phyloP scores from a whole-genome alignment of 2,888 invertebrate genomes.

The Trissolcus japonicus region DNA sequence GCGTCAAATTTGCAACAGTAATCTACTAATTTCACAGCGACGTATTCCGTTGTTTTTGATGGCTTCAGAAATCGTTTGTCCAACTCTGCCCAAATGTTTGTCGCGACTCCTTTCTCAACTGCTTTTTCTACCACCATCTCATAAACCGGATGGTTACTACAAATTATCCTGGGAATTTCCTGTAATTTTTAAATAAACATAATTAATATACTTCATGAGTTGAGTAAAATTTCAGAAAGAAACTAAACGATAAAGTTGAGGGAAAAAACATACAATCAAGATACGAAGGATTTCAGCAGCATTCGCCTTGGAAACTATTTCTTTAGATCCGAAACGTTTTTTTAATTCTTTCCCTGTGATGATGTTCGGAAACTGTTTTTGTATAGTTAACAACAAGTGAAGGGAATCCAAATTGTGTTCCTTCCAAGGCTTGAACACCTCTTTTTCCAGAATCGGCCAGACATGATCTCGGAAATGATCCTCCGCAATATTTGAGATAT shows the following conservation, averaged over 20 bases:
- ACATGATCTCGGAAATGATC: constrained; percentile 79
- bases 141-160: constrained; percentile 82
- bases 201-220: neutral
- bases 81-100: constrained; percentile 79
- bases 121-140: constrained; percentile 79
- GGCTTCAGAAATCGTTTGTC: constrained; percentile 78
- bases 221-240: constrained; percentile 53
- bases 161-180: constrained; percentile 80
- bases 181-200: constrained; percentile 68
- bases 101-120: constrained; percentile 77
- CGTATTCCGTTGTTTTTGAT: constrained; percentile 80
- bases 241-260: neutral
- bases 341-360: constrained; percentile 79
- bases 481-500: constrained; percentile 79
- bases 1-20: constrained; percentile 78
- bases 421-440: constrained; percentile 80
- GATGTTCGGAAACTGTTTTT: constrained; percentile 77
- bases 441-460: constrained; percentile 80
- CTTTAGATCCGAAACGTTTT: constrained; percentile 78
- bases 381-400: constrained; percentile 79
- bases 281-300: constrained; percentile 79
- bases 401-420: constrained; percentile 83
- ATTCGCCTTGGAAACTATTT: constrained; percentile 80
- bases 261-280: constrained; percentile 79
- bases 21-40: constrained; percentile 80